These are phyloP conservation scores for Endomychus coccineus DNA, from an alignment of 2,888 invertebrate species.

Conservation along the genomic window DNA sequence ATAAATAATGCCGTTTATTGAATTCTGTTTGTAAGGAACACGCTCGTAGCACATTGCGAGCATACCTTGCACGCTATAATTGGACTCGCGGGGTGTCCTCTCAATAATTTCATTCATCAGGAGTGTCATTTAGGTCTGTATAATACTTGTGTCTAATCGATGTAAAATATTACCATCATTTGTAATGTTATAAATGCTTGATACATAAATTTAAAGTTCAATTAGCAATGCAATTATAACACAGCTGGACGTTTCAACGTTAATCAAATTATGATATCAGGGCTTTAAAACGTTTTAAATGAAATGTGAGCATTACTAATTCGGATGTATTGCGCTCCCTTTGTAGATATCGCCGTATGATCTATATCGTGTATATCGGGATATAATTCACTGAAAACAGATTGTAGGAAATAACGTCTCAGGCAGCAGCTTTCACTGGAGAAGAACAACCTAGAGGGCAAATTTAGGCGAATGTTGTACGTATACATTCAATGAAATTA, in stretches of 20 bases:
- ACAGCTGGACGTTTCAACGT: conserved; percentile 33
- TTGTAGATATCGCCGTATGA: too few species aligned
- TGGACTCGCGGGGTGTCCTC: conserved; percentile 18
- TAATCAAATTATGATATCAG: conserved; percentile 38
- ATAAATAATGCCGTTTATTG: too few species aligned
- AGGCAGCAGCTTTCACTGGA: too few species aligned
- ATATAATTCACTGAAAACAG: too few species aligned
- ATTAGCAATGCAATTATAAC: conserved; percentile 40
- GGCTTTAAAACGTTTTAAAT: conserved; percentile 20
- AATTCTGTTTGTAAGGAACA: too few species aligned
- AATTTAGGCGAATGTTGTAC: too few species aligned
- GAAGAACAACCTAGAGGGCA: too few species aligned
- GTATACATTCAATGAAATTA: too few species aligned
- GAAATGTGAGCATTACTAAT: conserved; percentile 15
- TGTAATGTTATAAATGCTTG: conserved; percentile 32
- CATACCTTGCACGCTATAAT: too few species aligned
- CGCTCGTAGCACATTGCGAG: too few species aligned
- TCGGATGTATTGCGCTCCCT: conserved; percentile 11
- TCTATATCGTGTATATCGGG: too few species aligned
- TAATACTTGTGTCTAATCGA: conserved; percentile 33
- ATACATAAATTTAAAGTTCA: conserved; percentile 39
- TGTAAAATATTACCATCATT: conserved; percentile 36
- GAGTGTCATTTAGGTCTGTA: conserved; percentile 27
- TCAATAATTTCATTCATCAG: conserved; percentile 29
- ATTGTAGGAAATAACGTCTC: too few species aligned